phyloP scores from a whole-genome alignment of 2,797 vertebrate species.

The Botia almorhae region DNA sequence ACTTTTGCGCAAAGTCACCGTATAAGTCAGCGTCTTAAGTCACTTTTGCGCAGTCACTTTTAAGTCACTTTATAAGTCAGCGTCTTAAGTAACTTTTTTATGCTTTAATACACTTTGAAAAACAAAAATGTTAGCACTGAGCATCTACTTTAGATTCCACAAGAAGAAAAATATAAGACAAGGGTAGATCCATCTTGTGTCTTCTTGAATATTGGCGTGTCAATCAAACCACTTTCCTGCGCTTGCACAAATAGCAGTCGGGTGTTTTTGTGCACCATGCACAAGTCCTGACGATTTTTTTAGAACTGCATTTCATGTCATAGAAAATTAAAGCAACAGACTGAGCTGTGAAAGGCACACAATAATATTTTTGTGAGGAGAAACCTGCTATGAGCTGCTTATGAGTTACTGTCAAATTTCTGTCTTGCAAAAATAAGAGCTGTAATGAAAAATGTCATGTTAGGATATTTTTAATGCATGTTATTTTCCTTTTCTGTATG shows the following conservation, averaged over 20 bases:
- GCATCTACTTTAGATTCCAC: not conserved
- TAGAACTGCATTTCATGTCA: not conserved
- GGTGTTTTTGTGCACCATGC: not conserved
- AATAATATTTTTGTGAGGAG: no score
- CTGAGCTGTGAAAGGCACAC: not conserved
- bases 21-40: no score
- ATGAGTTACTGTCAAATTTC: no score
- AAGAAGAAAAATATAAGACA: not conserved
- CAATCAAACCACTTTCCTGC: not conserved
- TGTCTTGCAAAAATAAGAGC: not conserved
- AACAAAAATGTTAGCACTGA: no score
- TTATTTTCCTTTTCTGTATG: not conserved
- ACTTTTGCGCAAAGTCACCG: no score
- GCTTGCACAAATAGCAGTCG: not conserved
- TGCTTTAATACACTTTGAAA: no score
- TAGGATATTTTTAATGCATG: not conserved
- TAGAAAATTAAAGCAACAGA: not conserved
- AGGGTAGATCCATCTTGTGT: not conserved
- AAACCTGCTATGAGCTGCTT: no score
- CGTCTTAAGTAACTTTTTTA: no score
- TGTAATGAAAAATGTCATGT: not conserved
- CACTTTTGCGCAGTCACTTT: no score
- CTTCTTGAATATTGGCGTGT: not conserved
- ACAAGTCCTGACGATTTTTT: not conserved
- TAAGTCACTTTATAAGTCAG: no score